These are phyloP conservation scores for Chaetoderma sp. DNA, from an alignment of 2,888 invertebrate genomes.

Conservation along the genomic window DNA sequence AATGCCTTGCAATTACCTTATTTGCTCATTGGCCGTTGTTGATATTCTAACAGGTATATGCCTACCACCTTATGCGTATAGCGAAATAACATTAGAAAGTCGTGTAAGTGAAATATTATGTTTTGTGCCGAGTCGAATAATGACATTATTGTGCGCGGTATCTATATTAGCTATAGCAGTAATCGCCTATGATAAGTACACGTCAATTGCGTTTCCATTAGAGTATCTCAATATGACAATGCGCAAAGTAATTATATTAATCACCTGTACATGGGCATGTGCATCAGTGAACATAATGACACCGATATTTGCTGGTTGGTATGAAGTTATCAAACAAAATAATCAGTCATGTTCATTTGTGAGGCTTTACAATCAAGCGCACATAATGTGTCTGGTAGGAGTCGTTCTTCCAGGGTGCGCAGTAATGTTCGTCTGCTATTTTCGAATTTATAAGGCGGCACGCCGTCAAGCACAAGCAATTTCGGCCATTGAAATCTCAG, in stretches of 20 bases:
- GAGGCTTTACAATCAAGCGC: slow-evolving; percentile 73
- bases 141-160: slow-evolving; percentile 75
- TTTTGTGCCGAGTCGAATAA: slow-evolving; percentile 74
- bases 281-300: slow-evolving; percentile 74
- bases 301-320: slow-evolving; percentile 71
- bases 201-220: slow-evolving; percentile 75
- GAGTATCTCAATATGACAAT: slow-evolving; percentile 76
- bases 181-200: slow-evolving; percentile 76
- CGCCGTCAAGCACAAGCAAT: slow-evolving; percentile 77
- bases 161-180: slow-evolving; percentile 75
- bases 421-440: slow-evolving; percentile 75
- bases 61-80: slow-evolving; percentile 74
- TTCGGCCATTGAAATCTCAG: slow-evolving; percentile 75
- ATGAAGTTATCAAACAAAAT: slow-evolving; percentile 26
- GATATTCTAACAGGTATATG: slow-evolving; percentile 76
- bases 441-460: slow-evolving; percentile 77
- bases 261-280: slow-evolving; percentile 75
- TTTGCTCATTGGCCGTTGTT: slow-evolving; percentile 75
- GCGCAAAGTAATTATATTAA: slow-evolving; percentile 74
- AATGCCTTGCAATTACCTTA: slow-evolving; percentile 76
- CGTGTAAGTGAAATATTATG: slow-evolving; percentile 69
- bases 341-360: slow-evolving; percentile 38
- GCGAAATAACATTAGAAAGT: slow-evolving; percentile 72
- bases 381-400: slow-evolving; percentile 74
- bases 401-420: slow-evolving; percentile 76